Conservation (phyloP, 1,140 invertebrate genomes). For the Calliphora vicina region DNA sequence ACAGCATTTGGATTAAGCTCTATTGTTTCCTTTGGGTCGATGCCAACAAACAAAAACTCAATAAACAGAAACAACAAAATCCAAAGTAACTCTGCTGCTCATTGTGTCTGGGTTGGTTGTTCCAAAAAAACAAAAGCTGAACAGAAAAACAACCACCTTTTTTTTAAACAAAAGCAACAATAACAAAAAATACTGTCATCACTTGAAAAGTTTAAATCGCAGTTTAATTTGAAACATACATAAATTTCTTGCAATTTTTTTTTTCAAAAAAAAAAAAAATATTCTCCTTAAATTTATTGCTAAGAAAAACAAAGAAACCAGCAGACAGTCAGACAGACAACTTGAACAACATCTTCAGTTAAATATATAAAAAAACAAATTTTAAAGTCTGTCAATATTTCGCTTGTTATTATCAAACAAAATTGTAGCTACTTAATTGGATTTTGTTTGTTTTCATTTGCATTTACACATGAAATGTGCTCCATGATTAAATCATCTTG, state of each 20-base stretch:
- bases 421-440: too few relatives aligned
- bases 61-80: neutral
- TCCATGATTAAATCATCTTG: conserved; percentile 6
- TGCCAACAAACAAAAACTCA: neutral
- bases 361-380: too few relatives aligned
- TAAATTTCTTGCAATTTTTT: neutral
- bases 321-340: neutral
- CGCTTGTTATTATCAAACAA: too few relatives aligned
- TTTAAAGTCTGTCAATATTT: too few relatives aligned
- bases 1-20: neutral
- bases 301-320: neutral
- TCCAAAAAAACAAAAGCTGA: neutral
- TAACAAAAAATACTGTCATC: neutral
- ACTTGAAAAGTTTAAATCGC: neutral
- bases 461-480: neutral
- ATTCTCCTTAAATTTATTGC: neutral
- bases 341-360: too few relatives aligned
- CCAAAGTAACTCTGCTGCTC: neutral
- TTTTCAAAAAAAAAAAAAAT: neutral
- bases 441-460: neutral
- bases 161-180: neutral
- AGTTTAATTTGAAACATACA: neutral
- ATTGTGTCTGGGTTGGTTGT: neutral
- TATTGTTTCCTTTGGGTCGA: neutral
- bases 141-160: neutral